Evolutionary conservation across 2,797 vertebrate species (phyloP).

Genomic region (Pelochelys cantorii): DNA sequence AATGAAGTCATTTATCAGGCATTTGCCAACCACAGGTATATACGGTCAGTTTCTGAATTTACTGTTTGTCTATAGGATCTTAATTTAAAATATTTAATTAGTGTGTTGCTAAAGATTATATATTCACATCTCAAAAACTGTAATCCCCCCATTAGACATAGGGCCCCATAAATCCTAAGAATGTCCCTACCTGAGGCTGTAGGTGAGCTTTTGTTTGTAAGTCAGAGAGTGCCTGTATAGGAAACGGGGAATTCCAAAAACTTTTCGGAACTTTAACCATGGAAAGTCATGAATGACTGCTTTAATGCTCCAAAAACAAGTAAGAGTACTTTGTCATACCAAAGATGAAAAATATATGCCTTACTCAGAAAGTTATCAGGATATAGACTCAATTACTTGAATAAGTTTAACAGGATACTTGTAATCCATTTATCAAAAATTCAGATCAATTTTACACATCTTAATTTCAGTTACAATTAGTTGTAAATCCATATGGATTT

Average conservation of each 20-base stretch:
- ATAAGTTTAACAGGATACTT: constrained; percentile 27
- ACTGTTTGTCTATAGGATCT: no score
- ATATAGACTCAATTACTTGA: neutral
- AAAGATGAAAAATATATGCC: constrained; percentile 36
- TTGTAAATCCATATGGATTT: constrained; percentile 31
- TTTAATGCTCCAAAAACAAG: neutral
- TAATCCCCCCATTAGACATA: no score
- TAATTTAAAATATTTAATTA: no score
- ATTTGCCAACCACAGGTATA: no score
- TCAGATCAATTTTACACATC: constrained; percentile 53
- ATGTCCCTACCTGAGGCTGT: no score
- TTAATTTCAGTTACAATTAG: constrained; percentile 63
- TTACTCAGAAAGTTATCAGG: constrained; percentile 24
- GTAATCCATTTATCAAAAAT: constrained; percentile 51
- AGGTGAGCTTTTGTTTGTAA: no score
- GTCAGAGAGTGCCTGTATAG: no score
- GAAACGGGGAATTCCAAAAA: neutral
- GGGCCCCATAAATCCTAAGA: no score
- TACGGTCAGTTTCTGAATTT: no score
- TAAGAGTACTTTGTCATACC: neutral
- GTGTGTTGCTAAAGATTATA: no score
- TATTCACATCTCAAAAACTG: no score
- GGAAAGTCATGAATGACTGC: constrained; percentile 3
- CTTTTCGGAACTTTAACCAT: neutral
- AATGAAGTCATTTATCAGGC: no score